These are phyloP conservation scores for Streptopelia turtur DNA, from an alignment of 2,797 vertebrate species.

Conservation along the genomic window DNA sequence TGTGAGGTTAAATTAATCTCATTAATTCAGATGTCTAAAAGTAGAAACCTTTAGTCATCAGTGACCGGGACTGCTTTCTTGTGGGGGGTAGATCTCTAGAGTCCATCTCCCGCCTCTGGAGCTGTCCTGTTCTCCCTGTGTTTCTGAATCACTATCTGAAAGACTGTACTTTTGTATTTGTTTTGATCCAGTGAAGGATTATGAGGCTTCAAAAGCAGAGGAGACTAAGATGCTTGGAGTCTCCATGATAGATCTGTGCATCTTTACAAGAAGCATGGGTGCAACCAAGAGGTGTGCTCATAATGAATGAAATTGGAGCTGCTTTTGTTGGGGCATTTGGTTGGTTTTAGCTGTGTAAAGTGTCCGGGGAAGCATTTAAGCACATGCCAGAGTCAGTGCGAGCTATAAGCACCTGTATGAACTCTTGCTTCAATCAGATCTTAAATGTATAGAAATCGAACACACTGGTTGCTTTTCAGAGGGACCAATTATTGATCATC, in stretches of 20 bases:
- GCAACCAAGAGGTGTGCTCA: not conserved
- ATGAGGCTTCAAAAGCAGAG: not conserved
- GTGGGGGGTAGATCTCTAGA: not conserved
- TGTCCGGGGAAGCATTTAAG: not conserved
- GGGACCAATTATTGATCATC: not conserved
- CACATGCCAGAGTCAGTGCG: not conserved
- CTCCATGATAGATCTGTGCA: not conserved
- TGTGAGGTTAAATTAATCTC: constrained; percentile 27
- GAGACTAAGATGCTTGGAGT: not conserved
- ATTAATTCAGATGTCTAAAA: constrained; percentile 21
- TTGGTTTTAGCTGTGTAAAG: not conserved
- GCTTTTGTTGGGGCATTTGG: not conserved
- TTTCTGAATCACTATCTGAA: not conserved
- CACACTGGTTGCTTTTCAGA: not conserved
- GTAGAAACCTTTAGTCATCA: not conserved
- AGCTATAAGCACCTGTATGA: not conserved
- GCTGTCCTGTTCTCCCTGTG: not conserved
- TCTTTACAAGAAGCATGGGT: not conserved
- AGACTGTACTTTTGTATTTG: not conserved
- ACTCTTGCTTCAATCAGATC: not conserved
- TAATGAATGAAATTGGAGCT: not conserved
- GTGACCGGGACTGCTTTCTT: not conserved
- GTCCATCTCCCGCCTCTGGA: not conserved
- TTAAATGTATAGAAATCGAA: not conserved
- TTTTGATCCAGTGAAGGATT: not conserved